phyloP scores from a whole-genome alignment of 2,113 vertebrate genomes.

The Epinephelus fuscoguttatus region DNA sequence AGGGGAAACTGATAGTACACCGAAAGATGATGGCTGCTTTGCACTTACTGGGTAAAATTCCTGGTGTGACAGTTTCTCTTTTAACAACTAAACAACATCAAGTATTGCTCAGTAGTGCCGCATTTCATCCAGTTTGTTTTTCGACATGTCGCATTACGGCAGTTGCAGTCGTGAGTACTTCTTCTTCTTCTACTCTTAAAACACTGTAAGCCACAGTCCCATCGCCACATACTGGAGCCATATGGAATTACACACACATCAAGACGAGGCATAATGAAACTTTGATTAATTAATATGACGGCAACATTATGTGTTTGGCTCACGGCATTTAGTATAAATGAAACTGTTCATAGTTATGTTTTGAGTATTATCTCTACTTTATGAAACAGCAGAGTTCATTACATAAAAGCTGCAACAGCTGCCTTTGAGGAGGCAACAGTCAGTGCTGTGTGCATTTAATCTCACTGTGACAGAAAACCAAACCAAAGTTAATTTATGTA shows the following conservation, averaged over 20 bases:
- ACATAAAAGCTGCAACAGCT: too few species aligned
- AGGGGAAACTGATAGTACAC: background rate
- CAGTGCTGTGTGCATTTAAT: too few species aligned
- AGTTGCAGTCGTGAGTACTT: constrained; percentile 38
- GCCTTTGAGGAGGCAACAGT: too few species aligned
- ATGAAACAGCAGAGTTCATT: too few species aligned
- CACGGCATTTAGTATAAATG: too few species aligned
- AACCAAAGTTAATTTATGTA: too few species aligned
- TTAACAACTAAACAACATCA: constrained; percentile 71
- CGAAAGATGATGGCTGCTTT: constrained; percentile 18
- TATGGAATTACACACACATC: background rate
- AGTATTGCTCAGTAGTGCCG: constrained; percentile 60
- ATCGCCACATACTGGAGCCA: constrained; percentile 4
- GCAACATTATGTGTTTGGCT: too few species aligned
- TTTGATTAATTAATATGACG: background rate
- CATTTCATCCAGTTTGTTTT: constrained; percentile 61
- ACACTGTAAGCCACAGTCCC: rapidly evolving
- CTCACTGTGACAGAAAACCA: too few species aligned
- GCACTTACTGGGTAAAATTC: constrained; percentile 56
- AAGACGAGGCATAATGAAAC: background rate
- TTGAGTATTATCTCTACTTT: too few species aligned
- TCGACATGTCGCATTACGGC: constrained; percentile 65
- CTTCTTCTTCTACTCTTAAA: constrained; percentile 40
- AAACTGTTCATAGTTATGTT: too few species aligned
- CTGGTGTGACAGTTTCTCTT: constrained; percentile 66